Evolutionary conservation across 2,888 invertebrate species (phyloP).

Genomic region (Rapana venosa): DNA sequence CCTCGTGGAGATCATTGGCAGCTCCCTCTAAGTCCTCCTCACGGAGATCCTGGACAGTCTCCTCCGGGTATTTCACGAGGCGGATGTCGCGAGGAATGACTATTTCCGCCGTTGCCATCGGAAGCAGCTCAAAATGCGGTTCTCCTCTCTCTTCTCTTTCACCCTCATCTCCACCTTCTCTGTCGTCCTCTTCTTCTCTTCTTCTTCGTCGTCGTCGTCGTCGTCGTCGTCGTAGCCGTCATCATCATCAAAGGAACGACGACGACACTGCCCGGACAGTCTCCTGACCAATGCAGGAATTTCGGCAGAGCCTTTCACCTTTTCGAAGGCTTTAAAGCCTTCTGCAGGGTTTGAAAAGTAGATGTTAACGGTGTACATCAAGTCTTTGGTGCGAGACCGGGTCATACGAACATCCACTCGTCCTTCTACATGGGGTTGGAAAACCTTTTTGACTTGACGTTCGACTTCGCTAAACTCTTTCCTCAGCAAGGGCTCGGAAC

Average conservation of each 20-base stretch:
- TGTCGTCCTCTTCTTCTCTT: too few relatives aligned
- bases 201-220: background rate
- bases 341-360: conserved; percentile 27
- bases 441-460: too few relatives aligned
- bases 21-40: background rate
- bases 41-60: background rate
- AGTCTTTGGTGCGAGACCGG: background rate
- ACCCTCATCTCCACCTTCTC: too few relatives aligned
- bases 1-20: background rate
- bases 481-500: too few relatives aligned
- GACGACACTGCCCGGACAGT: too few relatives aligned
- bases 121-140: too few relatives aligned
- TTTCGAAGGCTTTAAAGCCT: conserved; percentile 37
- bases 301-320: background rate
- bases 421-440: too few relatives aligned
- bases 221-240: background rate
- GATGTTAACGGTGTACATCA: background rate
- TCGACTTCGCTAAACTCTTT: too few relatives aligned
- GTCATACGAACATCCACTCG: background rate
- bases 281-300: background rate
- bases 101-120: too few relatives aligned
- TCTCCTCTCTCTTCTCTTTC: too few relatives aligned
- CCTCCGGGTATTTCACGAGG: background rate
- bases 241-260: background rate
- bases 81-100: background rate